A percentile compares a stretch with the other conserved stretches of the same genome.
Evolutionary conservation across 2,797 vertebrate genomes (phyloP).

Genomic region (Melanotaenia boesemani): DNA sequence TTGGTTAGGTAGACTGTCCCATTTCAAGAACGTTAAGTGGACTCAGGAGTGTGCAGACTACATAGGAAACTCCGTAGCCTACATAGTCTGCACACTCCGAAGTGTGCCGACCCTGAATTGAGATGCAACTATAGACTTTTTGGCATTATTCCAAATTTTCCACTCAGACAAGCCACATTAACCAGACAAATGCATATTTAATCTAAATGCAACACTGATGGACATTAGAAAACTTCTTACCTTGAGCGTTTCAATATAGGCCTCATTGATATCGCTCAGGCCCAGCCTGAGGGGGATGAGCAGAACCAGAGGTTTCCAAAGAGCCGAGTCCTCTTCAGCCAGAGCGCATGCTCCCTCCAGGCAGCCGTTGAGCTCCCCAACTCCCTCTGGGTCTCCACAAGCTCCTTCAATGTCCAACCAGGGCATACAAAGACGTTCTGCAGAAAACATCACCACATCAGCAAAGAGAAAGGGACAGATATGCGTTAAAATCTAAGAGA

Average conservation of each 20-base stretch:
- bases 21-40: too few relatives aligned
- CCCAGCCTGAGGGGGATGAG: conserved; percentile 97
- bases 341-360: conserved; percentile 84
- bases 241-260: conserved; percentile 97
- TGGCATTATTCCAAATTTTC: too few relatives aligned
- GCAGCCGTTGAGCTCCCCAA: conserved; percentile 87
- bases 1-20: too few relatives aligned
- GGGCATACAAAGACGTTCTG: conserved; percentile 92
- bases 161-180: too few relatives aligned
- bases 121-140: too few relatives aligned
- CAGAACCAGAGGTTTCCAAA: conserved; percentile 95
- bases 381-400: conserved; percentile 67
- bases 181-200: not conserved
- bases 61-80: too few relatives aligned
- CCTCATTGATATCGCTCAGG: conserved; percentile 96
- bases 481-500: not conserved
- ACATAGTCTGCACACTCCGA: too few relatives aligned
- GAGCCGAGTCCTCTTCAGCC: conserved; percentile 77
- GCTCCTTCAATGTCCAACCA: conserved; percentile 78
- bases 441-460: not conserved
- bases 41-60: too few relatives aligned
- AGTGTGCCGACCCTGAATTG: too few relatives aligned
- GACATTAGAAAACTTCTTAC: conserved; percentile 70
- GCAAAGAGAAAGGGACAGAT: not conserved
- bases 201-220: not conserved